Evolutionary conservation across 2,888 invertebrate genomes (phyloP).

Genomic region (Brassicogethes aeneus): DNA sequence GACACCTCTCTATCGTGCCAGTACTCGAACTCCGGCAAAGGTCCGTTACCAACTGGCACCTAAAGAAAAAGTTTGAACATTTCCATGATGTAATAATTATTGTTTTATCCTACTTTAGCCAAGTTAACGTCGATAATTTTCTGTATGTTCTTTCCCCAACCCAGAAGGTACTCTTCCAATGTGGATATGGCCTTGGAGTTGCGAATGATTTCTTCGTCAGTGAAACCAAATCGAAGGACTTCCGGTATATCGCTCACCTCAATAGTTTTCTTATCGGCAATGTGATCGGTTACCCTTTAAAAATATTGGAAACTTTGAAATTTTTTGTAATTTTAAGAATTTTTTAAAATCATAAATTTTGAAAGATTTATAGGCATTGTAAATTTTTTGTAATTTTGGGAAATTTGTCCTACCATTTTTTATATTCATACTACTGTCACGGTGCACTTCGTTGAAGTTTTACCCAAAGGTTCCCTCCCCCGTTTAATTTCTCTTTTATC

Average conservation of each 20-base stretch:
- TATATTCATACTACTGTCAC: no score
- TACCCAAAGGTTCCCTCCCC: no score
- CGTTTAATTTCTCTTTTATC: no score
- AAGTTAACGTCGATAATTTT: constrained; percentile 47
- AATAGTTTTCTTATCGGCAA: constrained; percentile 64
- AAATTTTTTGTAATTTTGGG: no score
- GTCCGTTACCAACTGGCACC: constrained; percentile 62
- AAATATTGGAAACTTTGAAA: constrained; percentile 6
- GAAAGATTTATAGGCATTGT: no score
- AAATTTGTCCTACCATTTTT: no score
- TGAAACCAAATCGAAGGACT: constrained; percentile 29
- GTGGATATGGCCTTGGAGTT: constrained; percentile 46
- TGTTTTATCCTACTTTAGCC: constrained; percentile 41
- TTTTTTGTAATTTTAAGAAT: no score
- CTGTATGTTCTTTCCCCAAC: constrained; percentile 60
- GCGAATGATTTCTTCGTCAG: constrained; percentile 33
- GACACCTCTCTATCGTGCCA: constrained; percentile 78
- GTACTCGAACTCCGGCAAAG: constrained; percentile 76
- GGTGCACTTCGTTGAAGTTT: no score
- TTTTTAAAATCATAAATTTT: no score
- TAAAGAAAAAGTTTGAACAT: constrained; percentile 22
- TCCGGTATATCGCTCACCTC: constrained; percentile 53
- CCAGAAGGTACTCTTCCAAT: constrained; percentile 53
- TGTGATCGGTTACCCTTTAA: constrained; percentile 63
- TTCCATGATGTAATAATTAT: not conserved